Evolutionary conservation across 1,140 invertebrate genomes (phyloP), one percentile per base, ranked within the genome.

Genomic region (Sarcophaga peregrina): DNA sequence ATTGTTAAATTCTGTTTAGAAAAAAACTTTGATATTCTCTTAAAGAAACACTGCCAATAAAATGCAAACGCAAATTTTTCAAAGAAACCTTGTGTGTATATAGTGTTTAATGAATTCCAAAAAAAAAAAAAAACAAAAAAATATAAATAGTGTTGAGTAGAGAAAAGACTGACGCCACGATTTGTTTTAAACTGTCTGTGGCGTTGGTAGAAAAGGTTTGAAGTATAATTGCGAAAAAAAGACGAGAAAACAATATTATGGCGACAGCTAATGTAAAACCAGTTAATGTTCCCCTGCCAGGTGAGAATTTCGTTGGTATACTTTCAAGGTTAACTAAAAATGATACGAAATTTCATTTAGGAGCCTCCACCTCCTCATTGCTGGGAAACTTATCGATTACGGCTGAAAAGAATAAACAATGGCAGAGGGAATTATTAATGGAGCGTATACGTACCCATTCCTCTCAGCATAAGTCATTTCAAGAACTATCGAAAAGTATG

Each of bases 401-500:
- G 7, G 82, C 82, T 73, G 93, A 94, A 85, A 95, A 94, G 86
- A 92, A 92, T 75, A 94, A 94, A 90, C 93, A 94, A 88, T 94
- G 94, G 91, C 94, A 95, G 90, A 93, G 96, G 91, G 95, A 96
- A 90, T 92, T 96, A 83, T 91, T 97, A 52, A 97, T 98, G 96
- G 96, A 97, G 88, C 96, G 96, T 88, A 90, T 98, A n/a, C 93
- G 96, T 74, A 94, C 94, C 10, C 93, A 95, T 86, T 92, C 94
- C 47, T 90, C 91, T 0, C 94, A 96, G 86, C 94, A 94, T 85
- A 97, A 96, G 91, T 93, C 94, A 52, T 94, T 97, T 86, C 91
- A 93, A 48, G 97, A 98, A 90, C 96, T 94, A 84, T 95, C 96
- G 8, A 98, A 97, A 91, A 94, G 94, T 83, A 93, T 97, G 76